Conservation (phyloP, 2,113 vertebrate species). For the Pomatostomus ruficeps region DNA sequence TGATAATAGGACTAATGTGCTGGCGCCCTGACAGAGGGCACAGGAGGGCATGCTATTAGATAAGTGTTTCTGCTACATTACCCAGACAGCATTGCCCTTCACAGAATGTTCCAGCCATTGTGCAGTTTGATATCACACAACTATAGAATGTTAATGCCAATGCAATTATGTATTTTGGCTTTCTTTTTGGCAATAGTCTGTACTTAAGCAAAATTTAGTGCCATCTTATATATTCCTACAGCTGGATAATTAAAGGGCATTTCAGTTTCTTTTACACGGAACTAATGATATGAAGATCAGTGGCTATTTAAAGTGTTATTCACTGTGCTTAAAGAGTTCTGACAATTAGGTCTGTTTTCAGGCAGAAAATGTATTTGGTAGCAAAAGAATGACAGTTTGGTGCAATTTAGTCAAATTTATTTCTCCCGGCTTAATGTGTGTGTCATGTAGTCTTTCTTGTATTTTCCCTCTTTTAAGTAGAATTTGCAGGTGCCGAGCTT, state of each 20-base stretch:
- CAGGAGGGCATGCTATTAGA: conserved; percentile 43
- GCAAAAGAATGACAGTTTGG: not conserved
- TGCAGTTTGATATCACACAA: conserved; percentile 31
- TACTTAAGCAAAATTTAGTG: conserved; percentile 71
- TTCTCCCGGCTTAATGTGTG: not conserved
- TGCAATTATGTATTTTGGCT: conserved; percentile 69
- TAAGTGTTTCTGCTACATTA: conserved; percentile 66
- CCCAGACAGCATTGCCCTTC: conserved; percentile 67
- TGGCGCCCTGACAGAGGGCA: conserved; percentile 53
- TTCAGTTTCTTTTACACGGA: conserved; percentile 52
- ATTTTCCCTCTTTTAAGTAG: not conserved
- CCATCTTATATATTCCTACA: conserved; percentile 51
- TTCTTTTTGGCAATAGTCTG: conserved; percentile 57
- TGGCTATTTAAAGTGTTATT: conserved; percentile 59
- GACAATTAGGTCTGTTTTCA: not conserved
- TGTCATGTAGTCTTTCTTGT: not conserved
- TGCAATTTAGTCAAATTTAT: not conserved
- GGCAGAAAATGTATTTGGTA: not conserved
- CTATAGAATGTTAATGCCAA: conserved; percentile 60
- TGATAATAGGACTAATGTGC: conserved; percentile 35
- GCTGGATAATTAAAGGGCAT: conserved; percentile 73
- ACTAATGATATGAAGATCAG: conserved; percentile 52
- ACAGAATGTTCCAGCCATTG: conserved; percentile 55
- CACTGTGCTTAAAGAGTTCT: not conserved
- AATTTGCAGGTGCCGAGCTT: not conserved